Evolutionary conservation across 2,113 vertebrate genomes (phyloP).

Genomic region (Corvus moneduloides): DNA sequence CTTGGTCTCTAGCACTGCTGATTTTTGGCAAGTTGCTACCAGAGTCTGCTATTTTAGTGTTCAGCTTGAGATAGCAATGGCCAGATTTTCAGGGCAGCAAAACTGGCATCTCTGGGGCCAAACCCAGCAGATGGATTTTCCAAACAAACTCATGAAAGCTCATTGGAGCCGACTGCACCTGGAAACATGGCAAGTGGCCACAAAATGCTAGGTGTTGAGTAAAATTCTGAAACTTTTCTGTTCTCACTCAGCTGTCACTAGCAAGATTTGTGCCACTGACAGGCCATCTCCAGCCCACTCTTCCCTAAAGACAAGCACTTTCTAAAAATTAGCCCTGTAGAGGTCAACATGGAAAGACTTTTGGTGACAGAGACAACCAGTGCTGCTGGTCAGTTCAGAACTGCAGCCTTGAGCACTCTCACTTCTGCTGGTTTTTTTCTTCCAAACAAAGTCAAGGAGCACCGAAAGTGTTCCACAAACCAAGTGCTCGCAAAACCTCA

Average conservation of each 20-base stretch:
- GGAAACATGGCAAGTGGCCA: neutral
- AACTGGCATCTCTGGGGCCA: neutral
- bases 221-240: neutral
- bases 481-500: neutral
- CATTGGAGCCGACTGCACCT: neutral
- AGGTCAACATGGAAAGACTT: neutral
- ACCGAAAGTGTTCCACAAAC: neutral
- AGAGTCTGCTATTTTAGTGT: neutral
- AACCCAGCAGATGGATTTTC: constrained; percentile 47
- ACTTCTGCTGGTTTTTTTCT: neutral
- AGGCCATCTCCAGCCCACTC: neutral
- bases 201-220: neutral
- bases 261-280: neutral
- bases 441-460: neutral
- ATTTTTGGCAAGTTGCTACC: constrained; percentile 21
- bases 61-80: neutral
- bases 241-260: neutral
- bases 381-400: neutral
- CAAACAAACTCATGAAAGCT: constrained; percentile 5
- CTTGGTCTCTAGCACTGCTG: constrained; percentile 1
- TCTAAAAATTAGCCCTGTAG: neutral
- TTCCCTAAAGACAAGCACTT: neutral
- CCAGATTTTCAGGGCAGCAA: constrained; percentile 30
- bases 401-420: neutral
- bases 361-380: neutral